phyloP scores from a whole-genome alignment of 2,113 vertebrate species.

The Chlorocebus sabaeus region DNA sequence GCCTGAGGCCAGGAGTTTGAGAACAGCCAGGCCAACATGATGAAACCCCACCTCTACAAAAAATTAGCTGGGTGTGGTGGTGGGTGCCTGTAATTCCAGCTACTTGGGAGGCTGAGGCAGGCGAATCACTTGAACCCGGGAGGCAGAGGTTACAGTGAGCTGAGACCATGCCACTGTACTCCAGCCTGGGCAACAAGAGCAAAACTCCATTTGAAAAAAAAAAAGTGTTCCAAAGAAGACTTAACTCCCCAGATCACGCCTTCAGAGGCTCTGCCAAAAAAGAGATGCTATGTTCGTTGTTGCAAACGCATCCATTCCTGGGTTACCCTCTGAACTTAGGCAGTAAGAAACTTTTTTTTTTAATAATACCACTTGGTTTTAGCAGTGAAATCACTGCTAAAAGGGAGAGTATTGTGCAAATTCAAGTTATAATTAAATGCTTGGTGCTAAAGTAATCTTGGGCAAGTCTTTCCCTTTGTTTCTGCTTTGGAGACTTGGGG shows the following conservation, averaged over 20 bases:
- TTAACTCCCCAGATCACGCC: background rate
- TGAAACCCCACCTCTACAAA: no score
- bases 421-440: background rate
- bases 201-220: background rate
- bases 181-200: no score
- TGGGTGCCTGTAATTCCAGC: no score
- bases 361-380: background rate
- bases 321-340: background rate
- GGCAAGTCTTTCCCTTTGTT: background rate
- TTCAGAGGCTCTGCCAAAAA: background rate
- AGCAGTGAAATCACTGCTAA: background rate
- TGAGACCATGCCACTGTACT: no score
- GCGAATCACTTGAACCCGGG: no score
- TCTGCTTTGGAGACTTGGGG: conserved; percentile 2
- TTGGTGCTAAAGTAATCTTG: conserved; percentile 31
- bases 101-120: no score
- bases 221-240: background rate
- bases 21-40: no score
- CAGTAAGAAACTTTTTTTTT: background rate
- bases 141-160: no score
- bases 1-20: no score
- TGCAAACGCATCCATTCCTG: background rate
- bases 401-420: background rate
- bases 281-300: background rate
- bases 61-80: no score